These are phyloP conservation scores for Caiman crocodilus DNA, from an alignment of 2,797 vertebrate genomes.

Conservation along the genomic window DNA sequence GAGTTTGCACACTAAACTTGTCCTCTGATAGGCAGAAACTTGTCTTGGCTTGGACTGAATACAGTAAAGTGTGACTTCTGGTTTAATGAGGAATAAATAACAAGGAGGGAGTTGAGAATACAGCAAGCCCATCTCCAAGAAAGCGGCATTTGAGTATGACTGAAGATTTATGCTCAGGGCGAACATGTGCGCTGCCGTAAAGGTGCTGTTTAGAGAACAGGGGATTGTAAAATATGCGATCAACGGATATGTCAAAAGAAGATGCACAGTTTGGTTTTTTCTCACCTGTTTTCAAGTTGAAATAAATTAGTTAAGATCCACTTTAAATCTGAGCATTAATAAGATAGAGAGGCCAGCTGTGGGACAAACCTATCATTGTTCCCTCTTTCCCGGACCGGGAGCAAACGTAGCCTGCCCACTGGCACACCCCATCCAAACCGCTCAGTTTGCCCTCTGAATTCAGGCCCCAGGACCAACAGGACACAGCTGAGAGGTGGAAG, in stretches of 20 bases:
- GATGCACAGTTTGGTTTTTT: neutral
- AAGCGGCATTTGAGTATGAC: slow-evolving; percentile 61
- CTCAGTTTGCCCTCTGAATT: neutral
- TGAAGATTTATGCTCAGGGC: slow-evolving; percentile 65
- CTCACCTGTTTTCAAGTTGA: neutral
- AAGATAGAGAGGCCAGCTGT: neutral
- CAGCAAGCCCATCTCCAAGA: slow-evolving; percentile 67
- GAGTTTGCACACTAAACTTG: slow-evolving; percentile 60
- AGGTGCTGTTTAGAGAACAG: slow-evolving; percentile 35
- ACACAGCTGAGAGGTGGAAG: neutral
- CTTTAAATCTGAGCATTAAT: neutral
- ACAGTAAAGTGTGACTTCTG: slow-evolving; percentile 55
- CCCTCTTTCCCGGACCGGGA: neutral
- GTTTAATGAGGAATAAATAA: slow-evolving; percentile 75
- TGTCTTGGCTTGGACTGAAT: slow-evolving; percentile 54
- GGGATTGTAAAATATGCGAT: slow-evolving; percentile 48
- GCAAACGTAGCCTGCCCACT: neutral
- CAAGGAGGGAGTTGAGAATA: slow-evolving; percentile 64
- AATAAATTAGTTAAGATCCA: neutral
- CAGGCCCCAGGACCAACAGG: neutral
- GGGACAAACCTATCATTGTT: neutral
- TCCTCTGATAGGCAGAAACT: slow-evolving; percentile 65
- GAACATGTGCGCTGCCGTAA: slow-evolving; percentile 25
- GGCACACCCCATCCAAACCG: rapidly evolving
- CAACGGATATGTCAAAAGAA: neutral